Evolutionary conservation across 2,797 vertebrate genomes (phyloP).

Genomic region (Triplophysa yarkandensis): DNA sequence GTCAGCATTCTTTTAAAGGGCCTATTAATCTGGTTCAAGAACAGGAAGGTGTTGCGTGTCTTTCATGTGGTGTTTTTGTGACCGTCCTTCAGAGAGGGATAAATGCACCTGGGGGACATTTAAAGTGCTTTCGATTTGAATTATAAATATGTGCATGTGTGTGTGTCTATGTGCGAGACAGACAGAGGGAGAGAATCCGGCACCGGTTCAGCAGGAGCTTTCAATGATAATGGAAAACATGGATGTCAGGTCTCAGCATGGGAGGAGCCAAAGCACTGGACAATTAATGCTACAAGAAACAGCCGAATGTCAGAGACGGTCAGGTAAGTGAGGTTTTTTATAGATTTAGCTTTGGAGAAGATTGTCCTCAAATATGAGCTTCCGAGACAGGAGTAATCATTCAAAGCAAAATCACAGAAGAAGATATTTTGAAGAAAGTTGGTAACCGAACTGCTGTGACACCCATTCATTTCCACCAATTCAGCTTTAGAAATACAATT

Average conservation of each 20-base stretch:
- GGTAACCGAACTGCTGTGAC: too few species aligned
- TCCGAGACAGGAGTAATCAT: too few species aligned
- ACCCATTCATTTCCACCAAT: too few species aligned
- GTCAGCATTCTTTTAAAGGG: slow-evolving; percentile 29
- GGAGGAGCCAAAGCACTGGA: slow-evolving; percentile 48
- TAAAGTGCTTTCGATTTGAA: slow-evolving; percentile 45
- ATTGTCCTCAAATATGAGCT: background rate
- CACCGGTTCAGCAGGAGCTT: slow-evolving; percentile 39
- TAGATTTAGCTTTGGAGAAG: background rate
- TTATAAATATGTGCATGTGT: slow-evolving; percentile 53
- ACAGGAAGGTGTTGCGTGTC: slow-evolving; percentile 38
- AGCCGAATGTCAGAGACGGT: slow-evolving; percentile 50
- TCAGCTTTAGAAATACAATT: too few species aligned
- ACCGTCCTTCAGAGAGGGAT: slow-evolving; percentile 46
- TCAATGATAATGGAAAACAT: slow-evolving; percentile 53
- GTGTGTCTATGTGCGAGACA: slow-evolving; percentile 18
- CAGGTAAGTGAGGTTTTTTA: slow-evolving; percentile 10
- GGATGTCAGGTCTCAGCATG: slow-evolving; percentile 48
- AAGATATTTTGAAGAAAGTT: too few species aligned
- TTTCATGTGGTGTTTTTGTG: slow-evolving; percentile 39
- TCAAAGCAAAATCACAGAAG: too few species aligned
- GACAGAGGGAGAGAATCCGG: slow-evolving; percentile 10
- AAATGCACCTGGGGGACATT: slow-evolving; percentile 50
- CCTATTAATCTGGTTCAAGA: slow-evolving; percentile 36
- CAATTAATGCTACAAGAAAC: slow-evolving; percentile 53